Percentiles rank a stretch among this genome's conserved stretches.
phyloP scores from a whole-genome alignment of 2,888 invertebrate species.

The Ashinkailepas kermadecensis region DNA sequence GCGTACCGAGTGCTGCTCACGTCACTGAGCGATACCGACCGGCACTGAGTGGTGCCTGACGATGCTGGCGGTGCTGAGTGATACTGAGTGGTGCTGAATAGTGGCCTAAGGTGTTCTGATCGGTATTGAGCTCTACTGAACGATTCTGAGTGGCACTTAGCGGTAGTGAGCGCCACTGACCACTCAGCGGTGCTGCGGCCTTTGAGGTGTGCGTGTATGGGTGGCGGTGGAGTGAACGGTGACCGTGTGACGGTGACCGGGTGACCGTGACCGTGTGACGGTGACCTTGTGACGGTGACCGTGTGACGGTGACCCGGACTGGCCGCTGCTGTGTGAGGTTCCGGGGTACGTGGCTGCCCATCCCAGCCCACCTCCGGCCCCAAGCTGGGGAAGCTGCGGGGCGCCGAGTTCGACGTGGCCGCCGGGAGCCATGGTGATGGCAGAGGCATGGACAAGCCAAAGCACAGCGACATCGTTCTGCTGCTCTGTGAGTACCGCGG shows the following conservation, averaged over 20 bases:
- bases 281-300: background rate
- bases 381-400: slow-evolving; percentile 1
- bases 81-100: no score
- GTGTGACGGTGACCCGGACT: background rate
- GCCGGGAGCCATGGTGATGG: background rate
- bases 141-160: no score
- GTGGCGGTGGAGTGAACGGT: background rate
- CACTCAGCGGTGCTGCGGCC: background rate
- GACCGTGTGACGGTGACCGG: background rate
- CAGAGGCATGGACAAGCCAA: background rate
- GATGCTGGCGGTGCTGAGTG: no score
- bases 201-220: background rate
- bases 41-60: no score
- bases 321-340: no score
- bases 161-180: background rate
- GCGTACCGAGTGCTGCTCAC: background rate
- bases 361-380: background rate
- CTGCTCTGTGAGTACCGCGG: background rate
- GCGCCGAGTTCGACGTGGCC: background rate
- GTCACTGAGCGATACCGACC: no score
- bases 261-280: background rate
- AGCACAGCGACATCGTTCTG: background rate
- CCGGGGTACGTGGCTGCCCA: no score
- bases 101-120: no score
- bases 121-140: no score